Evolutionary conservation across 2,797 vertebrate genomes (phyloP), one percentile per base, ranked within the genome.

Genomic region (Alfaro cultratus): DNA sequence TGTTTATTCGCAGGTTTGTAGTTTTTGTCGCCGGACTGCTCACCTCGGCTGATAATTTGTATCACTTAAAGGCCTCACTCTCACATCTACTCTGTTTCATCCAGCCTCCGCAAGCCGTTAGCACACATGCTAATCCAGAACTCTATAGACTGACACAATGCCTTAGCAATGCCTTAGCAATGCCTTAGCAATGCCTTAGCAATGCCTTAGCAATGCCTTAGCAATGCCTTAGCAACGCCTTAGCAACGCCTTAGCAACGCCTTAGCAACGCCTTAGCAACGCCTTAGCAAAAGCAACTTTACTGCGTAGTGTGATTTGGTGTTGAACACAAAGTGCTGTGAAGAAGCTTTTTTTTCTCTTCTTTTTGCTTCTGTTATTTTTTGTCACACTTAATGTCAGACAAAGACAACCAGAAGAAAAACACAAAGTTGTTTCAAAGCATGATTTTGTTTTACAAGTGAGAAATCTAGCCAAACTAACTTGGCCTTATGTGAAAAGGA

Each of bases 1-100:
- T 72, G 80, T 92, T 93, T 90, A 92, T 93, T 89, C 88, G 89
- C 79, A 73, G 75, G 87, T 86, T 86, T 51, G 84, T 86, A 80
- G 80, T 82, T 82, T 53, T 85, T 80, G 86, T 93, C 90, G 87
- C 90, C 87, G 88, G 84, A 81, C 77, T 83, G 82, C 90, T 92
- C 89, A 84, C 91, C 87, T 90, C 83, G 81, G 84, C 86, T 85
- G 86, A 90, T 87, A 85, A 78, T 87, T 85, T 89, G 85, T 83
- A 74, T 90, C 85, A 88, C 89, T 91, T 74, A 79, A 86, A 89
- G 92, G 81, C 81, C 83, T 55, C 67, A 31, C 77, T 89, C 90
- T 80, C 81, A 49, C 74, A 82, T 76, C 83, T 45, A 31, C 74
- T 78, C 77, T 49, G 29, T 49, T 78, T n/a, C 70, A 31, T 23